Conservation (phyloP, 2,797 vertebrate genomes). For the Brachymystax lenok region DNA sequence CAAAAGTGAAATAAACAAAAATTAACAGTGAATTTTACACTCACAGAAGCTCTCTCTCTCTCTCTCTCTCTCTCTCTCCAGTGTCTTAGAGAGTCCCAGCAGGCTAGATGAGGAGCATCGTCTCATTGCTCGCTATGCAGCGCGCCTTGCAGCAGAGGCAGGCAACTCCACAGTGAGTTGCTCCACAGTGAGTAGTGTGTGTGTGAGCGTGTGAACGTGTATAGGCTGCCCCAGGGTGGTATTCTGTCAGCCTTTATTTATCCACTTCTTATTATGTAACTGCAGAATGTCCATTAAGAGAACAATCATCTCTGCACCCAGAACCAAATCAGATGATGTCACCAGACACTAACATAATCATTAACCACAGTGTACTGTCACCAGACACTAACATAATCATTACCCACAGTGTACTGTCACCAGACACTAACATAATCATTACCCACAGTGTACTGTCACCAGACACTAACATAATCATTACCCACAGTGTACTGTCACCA, state of each 20-base stretch:
- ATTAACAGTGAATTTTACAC: too few relatives aligned
- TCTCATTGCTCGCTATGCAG: constrained; percentile 95
- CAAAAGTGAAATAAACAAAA: too few relatives aligned
- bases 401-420: too few relatives aligned
- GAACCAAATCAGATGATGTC: background rate
- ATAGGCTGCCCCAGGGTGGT: constrained; percentile 13
- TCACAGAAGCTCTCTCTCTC: too few relatives aligned
- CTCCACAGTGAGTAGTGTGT: background rate
- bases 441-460: too few relatives aligned
- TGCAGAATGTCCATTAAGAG: background rate
- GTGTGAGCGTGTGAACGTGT: background rate
- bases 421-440: too few relatives aligned
- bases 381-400: too few relatives aligned
- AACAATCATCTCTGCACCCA: too few relatives aligned
- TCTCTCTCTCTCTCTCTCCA: constrained; percentile 43
- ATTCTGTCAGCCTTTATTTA: constrained; percentile 37
- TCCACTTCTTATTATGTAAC: constrained; percentile 5
- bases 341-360: constrained; percentile 1
- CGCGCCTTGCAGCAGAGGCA: constrained; percentile 91
- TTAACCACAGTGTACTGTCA: background rate
- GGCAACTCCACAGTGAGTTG: constrained; percentile 86
- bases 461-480: too few relatives aligned
- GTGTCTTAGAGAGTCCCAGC: constrained; percentile 92
- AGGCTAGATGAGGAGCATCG: constrained; percentile 93
- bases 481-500: too few relatives aligned